Evolutionary conservation across 2,113 vertebrate species (phyloP).

Genomic region (Camelus bactrianus): DNA sequence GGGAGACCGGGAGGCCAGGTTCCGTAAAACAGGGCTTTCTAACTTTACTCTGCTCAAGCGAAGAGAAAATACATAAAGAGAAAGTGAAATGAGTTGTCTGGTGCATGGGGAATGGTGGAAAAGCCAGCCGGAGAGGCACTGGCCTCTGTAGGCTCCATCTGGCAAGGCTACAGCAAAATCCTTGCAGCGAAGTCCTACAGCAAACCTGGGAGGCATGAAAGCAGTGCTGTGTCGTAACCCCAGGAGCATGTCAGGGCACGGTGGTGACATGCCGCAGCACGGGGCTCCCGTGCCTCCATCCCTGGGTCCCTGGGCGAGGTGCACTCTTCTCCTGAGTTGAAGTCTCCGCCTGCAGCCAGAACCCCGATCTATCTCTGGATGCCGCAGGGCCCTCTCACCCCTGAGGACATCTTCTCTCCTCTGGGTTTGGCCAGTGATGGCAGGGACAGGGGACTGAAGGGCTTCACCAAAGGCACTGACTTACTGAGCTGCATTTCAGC

Average conservation of each 20-base stretch:
- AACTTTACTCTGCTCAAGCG: background rate
- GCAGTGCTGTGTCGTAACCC: background rate
- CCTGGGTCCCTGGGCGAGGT: background rate
- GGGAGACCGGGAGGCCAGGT: background rate
- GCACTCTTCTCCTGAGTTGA: background rate
- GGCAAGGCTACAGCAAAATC: background rate
- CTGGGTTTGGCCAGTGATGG: background rate
- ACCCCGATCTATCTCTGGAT: background rate
- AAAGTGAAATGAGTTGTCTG: background rate
- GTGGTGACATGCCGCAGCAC: no score
- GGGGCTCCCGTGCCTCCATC: background rate
- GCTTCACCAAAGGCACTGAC: background rate
- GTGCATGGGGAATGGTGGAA: background rate
- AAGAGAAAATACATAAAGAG: background rate
- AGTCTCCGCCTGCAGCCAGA: background rate
- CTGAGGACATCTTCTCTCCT: background rate
- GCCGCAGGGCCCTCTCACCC: background rate
- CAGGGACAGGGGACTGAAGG: background rate
- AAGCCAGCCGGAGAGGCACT: background rate
- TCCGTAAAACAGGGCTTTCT: background rate
- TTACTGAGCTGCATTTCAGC: background rate
- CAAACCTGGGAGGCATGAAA: background rate
- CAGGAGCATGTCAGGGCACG: background rate
- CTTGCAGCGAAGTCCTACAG: background rate
- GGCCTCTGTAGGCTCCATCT: background rate